Conservation (phyloP, 2,113 vertebrate species). For the Xiphophorus couchianus region DNA sequence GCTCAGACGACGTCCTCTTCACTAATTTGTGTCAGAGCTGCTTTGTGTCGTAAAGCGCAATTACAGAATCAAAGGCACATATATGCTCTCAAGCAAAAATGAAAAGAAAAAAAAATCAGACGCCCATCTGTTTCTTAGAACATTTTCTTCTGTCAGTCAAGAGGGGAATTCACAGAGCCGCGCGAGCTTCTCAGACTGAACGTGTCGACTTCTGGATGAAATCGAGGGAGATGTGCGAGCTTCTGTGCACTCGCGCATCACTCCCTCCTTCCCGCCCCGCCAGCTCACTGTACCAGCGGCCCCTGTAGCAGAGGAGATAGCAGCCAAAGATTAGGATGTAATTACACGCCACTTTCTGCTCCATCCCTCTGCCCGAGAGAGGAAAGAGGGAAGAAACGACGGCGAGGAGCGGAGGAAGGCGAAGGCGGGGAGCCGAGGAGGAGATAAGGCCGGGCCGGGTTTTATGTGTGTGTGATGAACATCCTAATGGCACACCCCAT, state of each 20-base stretch:
- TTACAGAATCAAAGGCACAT: slow-evolving; percentile 56
- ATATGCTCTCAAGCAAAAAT: slow-evolving; percentile 11
- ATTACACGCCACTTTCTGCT: slow-evolving; percentile 80
- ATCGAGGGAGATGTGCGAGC: slow-evolving; percentile 33
- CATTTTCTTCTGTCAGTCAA: slow-evolving; percentile 52
- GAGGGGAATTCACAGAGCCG: slow-evolving; percentile 35
- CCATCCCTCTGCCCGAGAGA: slow-evolving; percentile 71
- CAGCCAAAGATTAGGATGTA: slow-evolving; percentile 77
- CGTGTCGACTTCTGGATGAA: slow-evolving; percentile 61
- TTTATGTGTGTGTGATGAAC: slow-evolving; percentile 20
- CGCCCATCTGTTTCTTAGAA: slow-evolving; percentile 55
- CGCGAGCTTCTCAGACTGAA: slow-evolving; percentile 51
- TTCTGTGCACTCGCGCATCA: slow-evolving; percentile 39
- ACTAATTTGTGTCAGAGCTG: slow-evolving; percentile 31
- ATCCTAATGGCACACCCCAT: slow-evolving; percentile 28
- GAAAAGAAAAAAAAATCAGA: slow-evolving; percentile 40
- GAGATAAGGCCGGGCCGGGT: slow-evolving; percentile 55
- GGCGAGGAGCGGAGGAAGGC: slow-evolving; percentile 27
- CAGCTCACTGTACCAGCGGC: slow-evolving; percentile 60
- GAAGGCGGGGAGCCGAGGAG: slow-evolving; percentile 41
- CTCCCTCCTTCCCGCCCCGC: slow-evolving; percentile 10
- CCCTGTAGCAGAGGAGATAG: slow-evolving; percentile 73
- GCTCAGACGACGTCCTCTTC: slow-evolving; percentile 6
- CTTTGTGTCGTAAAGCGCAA: slow-evolving; percentile 38
- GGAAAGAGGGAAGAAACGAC: slow-evolving; percentile 49